Base-by-base conservation (phyloP, 2,888 invertebrate genomes). In the Lycophotia porphyrea region DNA sequence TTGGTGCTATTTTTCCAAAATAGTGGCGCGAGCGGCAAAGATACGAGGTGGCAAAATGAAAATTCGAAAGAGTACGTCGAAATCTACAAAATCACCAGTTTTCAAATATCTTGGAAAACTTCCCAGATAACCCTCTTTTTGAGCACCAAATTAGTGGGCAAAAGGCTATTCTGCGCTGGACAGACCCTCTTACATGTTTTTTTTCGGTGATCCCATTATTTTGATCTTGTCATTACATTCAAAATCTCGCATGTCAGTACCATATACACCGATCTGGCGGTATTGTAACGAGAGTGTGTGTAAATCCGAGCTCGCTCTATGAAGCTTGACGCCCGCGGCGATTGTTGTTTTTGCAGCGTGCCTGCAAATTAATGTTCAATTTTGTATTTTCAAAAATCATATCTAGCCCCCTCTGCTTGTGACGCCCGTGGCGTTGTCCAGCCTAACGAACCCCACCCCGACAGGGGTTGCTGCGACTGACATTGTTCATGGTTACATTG, bases 361-460 rank as follows among this genome's bases (percentile, higher is more conserved):
- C 64, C 73, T 81, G 84, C 63, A 79, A 83, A 83, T 79, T 73
- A 79, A 83, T n/a, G 70, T 79, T 83, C 73, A 79, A 84, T 83
- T 81, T 84, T 70, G 73, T 79, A 74, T 81, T 83, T 79, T 83
- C 44, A 58, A 70, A 83, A 81, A 81, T 81, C 81, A 79, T 83
- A 69, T 70, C n/a, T 69, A 61, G 42, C 68, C 24, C 69, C 49
- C 79, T 58, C 72, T 72, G 79, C 27, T 70, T 65, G 66, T 78
- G 69, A 63, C 66, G 60, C 69, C 27, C 55, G 69, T 55, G 72
- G 81, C 69, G 65, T 55, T 67, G 81, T 79, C 81, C 83, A 69
- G 72, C 64, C 72, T 70, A 44, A 69, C 66, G 42, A 81, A 66
- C 69, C 21, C 36, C 71, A 60, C 71, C 69, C 73, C 58, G 27